These are phyloP conservation scores for Myotis vivesi DNA, from an alignment of 2,797 vertebrate species.

Conservation along the genomic window DNA sequence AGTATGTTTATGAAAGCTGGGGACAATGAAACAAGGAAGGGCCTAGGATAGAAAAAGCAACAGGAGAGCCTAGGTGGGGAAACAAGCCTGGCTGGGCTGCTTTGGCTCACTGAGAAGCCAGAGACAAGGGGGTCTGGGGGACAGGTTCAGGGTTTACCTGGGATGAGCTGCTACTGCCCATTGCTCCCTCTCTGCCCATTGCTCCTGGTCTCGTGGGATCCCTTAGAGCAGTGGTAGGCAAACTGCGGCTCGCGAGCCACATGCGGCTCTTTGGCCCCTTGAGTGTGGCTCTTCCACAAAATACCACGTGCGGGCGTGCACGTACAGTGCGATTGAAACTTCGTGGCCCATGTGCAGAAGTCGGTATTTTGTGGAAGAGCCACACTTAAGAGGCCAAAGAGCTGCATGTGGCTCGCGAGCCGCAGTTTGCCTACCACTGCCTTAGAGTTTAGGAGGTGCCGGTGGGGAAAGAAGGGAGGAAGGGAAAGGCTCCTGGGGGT, in stretches of 20 bases:
- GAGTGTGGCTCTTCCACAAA: too few relatives aligned
- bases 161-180: not conserved
- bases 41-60: not conserved
- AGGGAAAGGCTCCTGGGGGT: not conserved
- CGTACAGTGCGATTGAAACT: too few relatives aligned
- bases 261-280: too few relatives aligned
- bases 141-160: not conserved
- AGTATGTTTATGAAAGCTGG: not conserved
- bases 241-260: too few relatives aligned
- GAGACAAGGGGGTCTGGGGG: not conserved
- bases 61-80: too few relatives aligned
- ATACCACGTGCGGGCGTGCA: too few relatives aligned
- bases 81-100: not conserved
- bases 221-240: too few relatives aligned
- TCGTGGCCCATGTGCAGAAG: too few relatives aligned
- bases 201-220: not conserved
- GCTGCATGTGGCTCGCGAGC: too few relatives aligned
- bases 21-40: not conserved
- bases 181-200: not conserved
- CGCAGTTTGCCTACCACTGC: too few relatives aligned
- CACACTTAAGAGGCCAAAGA: too few relatives aligned
- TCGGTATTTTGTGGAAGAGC: too few relatives aligned
- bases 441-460: not conserved
- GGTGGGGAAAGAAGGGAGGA: not conserved
- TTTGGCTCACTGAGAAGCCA: not conserved